phyloP scores from a whole-genome alignment of 2,888 invertebrate genomes.

The Athalia circularis region DNA sequence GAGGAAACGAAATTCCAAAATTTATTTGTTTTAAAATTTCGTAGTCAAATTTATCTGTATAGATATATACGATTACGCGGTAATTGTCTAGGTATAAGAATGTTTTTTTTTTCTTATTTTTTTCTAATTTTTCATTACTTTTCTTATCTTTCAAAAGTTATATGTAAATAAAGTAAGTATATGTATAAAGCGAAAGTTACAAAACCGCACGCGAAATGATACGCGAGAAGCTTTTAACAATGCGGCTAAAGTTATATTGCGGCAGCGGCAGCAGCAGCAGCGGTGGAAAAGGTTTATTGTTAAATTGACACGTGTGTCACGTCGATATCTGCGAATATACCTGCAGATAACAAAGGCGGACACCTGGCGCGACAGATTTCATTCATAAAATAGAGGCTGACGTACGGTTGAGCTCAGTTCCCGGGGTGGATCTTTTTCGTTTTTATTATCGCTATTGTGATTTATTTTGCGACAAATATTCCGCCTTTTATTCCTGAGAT shows the following conservation, averaged over 20 bases:
- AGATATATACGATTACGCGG: too few relatives aligned
- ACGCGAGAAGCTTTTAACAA: not conserved
- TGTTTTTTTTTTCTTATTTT: too few relatives aligned
- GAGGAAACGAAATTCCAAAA: too few relatives aligned
- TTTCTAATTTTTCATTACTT: too few relatives aligned
- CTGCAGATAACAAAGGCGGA: constrained; percentile 18
- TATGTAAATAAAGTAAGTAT: too few relatives aligned
- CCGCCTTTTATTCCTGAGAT: constrained; percentile 1
- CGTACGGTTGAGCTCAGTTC: not conserved
- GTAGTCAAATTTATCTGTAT: too few relatives aligned
- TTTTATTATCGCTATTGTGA: not conserved
- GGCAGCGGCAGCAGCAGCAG: not conserved
- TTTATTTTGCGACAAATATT: not conserved
- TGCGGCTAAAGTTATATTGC: not conserved
- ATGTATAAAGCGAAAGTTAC: not conserved
- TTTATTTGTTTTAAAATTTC: too few relatives aligned
- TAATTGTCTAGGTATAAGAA: too few relatives aligned
- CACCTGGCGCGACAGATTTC: constrained; percentile 30
- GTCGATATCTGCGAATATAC: constrained; percentile 11
- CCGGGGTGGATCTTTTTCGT: not conserved
- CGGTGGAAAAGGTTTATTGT: constrained; percentile 31
- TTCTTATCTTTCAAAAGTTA: too few relatives aligned
- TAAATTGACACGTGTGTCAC: constrained; percentile 36
- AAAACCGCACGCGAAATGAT: not conserved
- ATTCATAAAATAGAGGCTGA: constrained; percentile 3